Evolutionary conservation across 2,888 invertebrate species (phyloP).

Genomic region (Oligia fasciuncula): DNA sequence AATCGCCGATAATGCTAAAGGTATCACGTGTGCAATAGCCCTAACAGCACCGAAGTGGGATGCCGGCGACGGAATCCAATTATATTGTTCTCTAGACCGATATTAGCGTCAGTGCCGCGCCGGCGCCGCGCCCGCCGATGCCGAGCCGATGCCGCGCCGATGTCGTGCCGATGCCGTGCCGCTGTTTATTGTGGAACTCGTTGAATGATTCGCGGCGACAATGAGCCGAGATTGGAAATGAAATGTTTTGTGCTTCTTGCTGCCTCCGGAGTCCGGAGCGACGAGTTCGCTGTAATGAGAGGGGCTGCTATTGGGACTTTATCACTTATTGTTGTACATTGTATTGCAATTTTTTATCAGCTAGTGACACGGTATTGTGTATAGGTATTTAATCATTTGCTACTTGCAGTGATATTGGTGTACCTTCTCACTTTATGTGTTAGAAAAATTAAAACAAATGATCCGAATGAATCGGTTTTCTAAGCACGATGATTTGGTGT

Average conservation of each 20-base stretch:
- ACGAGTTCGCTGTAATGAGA: conserved; percentile 33
- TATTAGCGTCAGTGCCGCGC: conserved; percentile 48
- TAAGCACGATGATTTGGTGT: background rate
- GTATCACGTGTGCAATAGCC: conserved; percentile 40
- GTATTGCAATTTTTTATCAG: conserved; percentile 15
- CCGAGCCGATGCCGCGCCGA: background rate
- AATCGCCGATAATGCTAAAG: conserved; percentile 6
- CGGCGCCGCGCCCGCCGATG: background rate
- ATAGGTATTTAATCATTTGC: background rate
- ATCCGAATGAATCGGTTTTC: background rate
- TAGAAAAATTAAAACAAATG: background rate
- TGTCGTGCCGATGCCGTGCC: conserved; percentile 11
- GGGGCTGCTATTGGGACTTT: conserved; percentile 15
- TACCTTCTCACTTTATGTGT: background rate
- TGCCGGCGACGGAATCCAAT: conserved; percentile 63
- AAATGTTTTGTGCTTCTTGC: conserved; percentile 62
- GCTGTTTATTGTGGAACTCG: conserved; percentile 61
- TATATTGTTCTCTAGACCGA: conserved; percentile 62
- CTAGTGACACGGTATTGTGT: background rate
- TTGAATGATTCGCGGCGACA: conserved; percentile 59
- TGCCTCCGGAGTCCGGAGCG: conserved; percentile 15
- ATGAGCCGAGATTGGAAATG: conserved; percentile 60
- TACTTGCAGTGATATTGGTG: background rate
- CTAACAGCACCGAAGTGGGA: conserved; percentile 52
- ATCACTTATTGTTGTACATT: conserved; percentile 38